Evolutionary conservation across 1,140 invertebrate species (phyloP).

Genomic region (Ostrea edulis): DNA sequence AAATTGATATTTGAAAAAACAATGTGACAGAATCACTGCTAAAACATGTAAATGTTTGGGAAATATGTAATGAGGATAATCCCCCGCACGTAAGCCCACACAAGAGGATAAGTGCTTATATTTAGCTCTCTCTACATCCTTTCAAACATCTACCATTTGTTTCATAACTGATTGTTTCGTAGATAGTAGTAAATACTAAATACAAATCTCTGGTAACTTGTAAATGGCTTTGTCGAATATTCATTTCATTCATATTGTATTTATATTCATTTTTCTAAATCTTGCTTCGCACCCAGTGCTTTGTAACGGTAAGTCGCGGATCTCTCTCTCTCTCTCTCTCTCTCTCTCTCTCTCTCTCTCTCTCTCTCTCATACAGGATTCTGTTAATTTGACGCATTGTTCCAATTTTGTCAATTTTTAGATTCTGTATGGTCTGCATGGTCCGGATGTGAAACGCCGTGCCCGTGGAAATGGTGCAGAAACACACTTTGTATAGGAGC

Average conservation of each 20-base stretch:
- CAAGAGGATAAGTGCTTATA: background rate
- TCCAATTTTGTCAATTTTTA: background rate
- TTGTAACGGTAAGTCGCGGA: background rate
- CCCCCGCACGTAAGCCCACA: background rate
- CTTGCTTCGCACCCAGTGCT: background rate
- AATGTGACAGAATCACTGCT: background rate
- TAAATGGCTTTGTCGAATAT: background rate
- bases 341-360: constrained; percentile 35
- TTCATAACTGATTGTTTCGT: background rate
- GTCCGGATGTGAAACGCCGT: background rate
- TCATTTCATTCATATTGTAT: background rate
- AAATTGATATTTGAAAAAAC: too few relatives aligned
- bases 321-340: too few relatives aligned
- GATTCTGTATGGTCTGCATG: background rate
- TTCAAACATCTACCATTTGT: too few relatives aligned
- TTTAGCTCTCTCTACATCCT: background rate
- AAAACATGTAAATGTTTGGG: background rate
- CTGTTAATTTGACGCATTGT: background rate
- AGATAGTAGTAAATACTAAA: background rate
- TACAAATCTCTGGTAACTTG: background rate
- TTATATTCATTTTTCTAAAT: background rate
- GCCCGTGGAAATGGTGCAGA: background rate
- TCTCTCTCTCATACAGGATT: background rate
- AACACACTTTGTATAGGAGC: constrained; percentile 2
- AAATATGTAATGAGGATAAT: background rate